Evolutionary conservation across 2,113 vertebrate species (phyloP).

Genomic region (Nibea albiflora): DNA sequence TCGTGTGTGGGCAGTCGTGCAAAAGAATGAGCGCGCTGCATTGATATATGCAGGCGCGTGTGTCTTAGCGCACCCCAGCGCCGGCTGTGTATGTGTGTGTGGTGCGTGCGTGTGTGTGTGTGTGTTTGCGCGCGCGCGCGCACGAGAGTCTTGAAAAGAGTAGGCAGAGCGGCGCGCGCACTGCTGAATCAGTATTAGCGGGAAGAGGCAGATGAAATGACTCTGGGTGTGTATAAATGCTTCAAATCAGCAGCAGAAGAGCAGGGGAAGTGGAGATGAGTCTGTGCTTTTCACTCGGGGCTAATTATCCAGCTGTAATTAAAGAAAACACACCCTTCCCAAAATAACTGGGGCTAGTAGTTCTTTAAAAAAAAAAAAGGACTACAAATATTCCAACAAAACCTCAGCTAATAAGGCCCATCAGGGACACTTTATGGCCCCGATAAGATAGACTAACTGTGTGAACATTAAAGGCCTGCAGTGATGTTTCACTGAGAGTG

Average conservation of each 20-base stretch:
- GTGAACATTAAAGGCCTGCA: not conserved
- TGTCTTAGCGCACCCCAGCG: no score
- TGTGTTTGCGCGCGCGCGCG: not conserved
- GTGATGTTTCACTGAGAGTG: conserved; percentile 20
- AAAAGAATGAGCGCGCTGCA: no score
- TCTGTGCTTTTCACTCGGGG: conserved; percentile 11
- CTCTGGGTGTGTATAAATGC: conserved; percentile 53
- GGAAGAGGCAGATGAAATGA: conserved; percentile 46
- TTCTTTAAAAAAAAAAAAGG: not conserved
- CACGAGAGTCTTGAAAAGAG: not conserved
- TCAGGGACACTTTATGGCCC: not conserved
- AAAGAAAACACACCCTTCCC: not conserved
- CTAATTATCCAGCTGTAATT: conserved; percentile 60
- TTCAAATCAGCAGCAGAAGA: conserved; percentile 39
- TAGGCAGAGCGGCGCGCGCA: conserved; percentile 15
- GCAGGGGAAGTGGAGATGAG: conserved; percentile 17
- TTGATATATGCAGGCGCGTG: no score
- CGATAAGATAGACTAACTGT: not conserved
- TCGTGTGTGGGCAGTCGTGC: not conserved
- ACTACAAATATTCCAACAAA: not conserved
- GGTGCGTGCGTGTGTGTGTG: not conserved
- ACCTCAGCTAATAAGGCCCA: not conserved
- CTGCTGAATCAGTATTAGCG: conserved; percentile 60
- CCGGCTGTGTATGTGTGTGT: not conserved
- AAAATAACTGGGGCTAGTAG: conserved; percentile 7